phyloP scores from a whole-genome alignment of 92 coral and sea anemone genomes.

The Porites divaricata region DNA sequence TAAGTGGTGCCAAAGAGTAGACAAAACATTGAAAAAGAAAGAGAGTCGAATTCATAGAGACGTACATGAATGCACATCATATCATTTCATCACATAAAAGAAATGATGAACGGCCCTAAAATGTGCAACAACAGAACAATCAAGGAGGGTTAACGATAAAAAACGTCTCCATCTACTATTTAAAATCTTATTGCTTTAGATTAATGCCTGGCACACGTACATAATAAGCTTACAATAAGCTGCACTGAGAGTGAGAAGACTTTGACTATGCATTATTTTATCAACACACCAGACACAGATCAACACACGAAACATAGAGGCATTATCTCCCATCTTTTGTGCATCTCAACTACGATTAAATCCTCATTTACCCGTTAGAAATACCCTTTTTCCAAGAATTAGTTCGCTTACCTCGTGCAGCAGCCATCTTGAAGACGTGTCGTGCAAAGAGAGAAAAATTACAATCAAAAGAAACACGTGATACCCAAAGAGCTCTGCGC shows the following conservation, averaged over 20 bases:
- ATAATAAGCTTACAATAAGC: background rate
- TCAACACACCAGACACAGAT: too few species aligned
- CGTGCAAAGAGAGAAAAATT: constrained; percentile 73
- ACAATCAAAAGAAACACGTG: constrained; percentile 70
- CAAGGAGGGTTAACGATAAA: background rate
- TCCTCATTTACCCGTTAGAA: too few species aligned
- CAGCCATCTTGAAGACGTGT: constrained; percentile 99
- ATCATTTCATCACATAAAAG: too few species aligned
- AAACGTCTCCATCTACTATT: background rate
- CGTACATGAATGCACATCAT: too few species aligned
- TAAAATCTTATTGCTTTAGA: background rate
- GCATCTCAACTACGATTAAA: background rate
- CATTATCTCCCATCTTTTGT: background rate
- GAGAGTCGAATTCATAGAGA: background rate
- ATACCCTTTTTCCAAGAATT: background rate
- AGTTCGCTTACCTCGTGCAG: constrained; percentile 84
- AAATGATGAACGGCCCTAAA: too few species aligned
- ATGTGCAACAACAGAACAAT: background rate
- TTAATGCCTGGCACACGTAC: background rate
- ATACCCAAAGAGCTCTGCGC: constrained; percentile 21
- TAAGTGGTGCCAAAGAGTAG: background rate
- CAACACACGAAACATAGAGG: background rate
- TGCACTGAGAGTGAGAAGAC: too few species aligned
- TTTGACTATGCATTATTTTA: too few species aligned
- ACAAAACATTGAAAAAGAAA: constrained; percentile 11